These are phyloP conservation scores for Pseudorhombus dupliciocellatus DNA, from an alignment of 2,113 vertebrate genomes.

Conservation along the genomic window DNA sequence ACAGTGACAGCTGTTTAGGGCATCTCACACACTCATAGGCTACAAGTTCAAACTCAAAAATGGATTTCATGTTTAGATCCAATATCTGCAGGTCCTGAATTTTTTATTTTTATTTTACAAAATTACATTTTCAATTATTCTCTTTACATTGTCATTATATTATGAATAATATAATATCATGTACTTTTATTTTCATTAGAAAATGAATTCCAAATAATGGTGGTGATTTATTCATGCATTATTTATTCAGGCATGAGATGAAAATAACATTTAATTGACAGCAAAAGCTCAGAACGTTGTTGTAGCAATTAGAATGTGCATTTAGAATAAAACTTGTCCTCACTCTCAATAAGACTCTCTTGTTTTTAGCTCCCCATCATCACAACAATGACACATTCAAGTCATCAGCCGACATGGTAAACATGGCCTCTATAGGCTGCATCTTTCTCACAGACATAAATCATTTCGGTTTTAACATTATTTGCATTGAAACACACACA, in stretches of 20 bases:
- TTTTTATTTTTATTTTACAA: neutral
- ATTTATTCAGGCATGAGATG: too few relatives aligned
- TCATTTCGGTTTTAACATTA: too few relatives aligned
- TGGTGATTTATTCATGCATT: too few relatives aligned
- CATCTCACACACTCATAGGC: conserved; percentile 43
- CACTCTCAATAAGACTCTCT: too few relatives aligned
- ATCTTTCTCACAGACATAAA: too few relatives aligned
- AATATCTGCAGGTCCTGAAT: neutral
- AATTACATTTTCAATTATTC: neutral
- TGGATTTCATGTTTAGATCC: neutral
- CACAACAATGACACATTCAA: too few relatives aligned
- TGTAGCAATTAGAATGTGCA: neutral
- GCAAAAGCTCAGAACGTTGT: neutral
- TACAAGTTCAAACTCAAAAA: neutral
- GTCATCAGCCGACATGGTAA: too few relatives aligned
- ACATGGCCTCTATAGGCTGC: too few relatives aligned
- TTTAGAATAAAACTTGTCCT: neutral
- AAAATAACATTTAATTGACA: neutral
- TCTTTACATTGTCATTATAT: too few relatives aligned
- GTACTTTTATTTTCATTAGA: neutral
- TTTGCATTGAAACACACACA: neutral
- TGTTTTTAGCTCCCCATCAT: too few relatives aligned
- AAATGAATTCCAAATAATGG: neutral
- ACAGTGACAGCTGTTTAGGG: conserved; percentile 66
- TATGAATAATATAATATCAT: neutral